phyloP scores from a whole-genome alignment of 1,140 invertebrate genomes.

The Uloborus diversus region DNA sequence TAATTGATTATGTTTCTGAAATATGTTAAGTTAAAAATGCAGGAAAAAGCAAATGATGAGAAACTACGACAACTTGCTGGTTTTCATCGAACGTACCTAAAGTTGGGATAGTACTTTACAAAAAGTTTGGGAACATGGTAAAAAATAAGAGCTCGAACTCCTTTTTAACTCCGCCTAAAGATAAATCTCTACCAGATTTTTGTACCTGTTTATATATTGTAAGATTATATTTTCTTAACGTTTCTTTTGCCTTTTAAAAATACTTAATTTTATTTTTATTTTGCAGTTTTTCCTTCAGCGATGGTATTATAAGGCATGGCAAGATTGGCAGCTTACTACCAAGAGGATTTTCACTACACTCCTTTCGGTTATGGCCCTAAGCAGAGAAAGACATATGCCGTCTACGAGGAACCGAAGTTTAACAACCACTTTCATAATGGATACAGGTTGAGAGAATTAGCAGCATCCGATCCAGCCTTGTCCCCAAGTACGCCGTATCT shows the following conservation, averaged over 20 bases:
- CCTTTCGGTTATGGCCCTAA: slow-evolving; percentile 1
- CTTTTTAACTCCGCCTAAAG: too few species aligned
- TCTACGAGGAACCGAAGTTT: slow-evolving; percentile 15
- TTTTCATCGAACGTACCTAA: too few species aligned
- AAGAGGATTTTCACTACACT: slow-evolving; percentile 45
- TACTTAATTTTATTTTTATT: not conserved
- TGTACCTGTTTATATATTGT: too few species aligned
- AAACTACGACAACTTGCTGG: too few species aligned
- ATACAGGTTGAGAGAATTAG: not conserved
- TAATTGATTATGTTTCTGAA: too few species aligned
- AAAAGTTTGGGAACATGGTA: too few species aligned
- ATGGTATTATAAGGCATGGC: slow-evolving; percentile 12
- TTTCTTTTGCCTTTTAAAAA: not conserved
- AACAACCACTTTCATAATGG: not conserved
- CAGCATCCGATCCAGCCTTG: slow-evolving; percentile 13
- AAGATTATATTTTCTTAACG: too few species aligned
- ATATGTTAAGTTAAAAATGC: too few species aligned
- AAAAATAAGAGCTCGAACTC: too few species aligned
- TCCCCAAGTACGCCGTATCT: not conserved
- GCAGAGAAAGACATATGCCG: slow-evolving; percentile 23
- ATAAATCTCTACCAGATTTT: too few species aligned
- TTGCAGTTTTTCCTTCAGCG: not conserved
- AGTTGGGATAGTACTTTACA: too few species aligned
- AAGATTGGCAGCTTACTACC: slow-evolving; percentile 44
- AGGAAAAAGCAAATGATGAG: too few species aligned